Conservation (phyloP, 2,888 invertebrate species). For the Ectemnius continuus region DNA sequence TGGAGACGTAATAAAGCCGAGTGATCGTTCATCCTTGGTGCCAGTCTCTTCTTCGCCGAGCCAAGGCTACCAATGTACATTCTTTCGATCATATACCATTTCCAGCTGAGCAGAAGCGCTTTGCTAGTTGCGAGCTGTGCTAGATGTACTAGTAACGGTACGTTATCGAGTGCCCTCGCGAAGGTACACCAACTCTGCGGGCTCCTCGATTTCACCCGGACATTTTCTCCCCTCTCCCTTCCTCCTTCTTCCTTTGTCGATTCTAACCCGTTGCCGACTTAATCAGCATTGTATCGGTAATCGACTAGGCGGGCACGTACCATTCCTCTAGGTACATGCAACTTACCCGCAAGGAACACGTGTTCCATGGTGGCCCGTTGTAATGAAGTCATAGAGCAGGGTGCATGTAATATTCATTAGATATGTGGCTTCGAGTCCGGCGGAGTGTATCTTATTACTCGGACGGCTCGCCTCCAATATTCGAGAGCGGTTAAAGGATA, state of each 20-base stretch:
- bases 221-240: not conserved
- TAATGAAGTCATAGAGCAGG: too few relatives aligned
- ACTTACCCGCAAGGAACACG: not conserved
- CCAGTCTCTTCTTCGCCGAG: slow-evolving; percentile 15
- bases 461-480: too few relatives aligned
- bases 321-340: too few relatives aligned
- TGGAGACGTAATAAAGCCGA: slow-evolving; percentile 14
- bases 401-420: too few relatives aligned
- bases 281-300: not conserved
- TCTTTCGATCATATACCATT: slow-evolving; percentile 39
- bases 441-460: too few relatives aligned
- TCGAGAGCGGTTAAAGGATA: too few relatives aligned
- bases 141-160: slow-evolving; percentile 29
- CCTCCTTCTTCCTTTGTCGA: too few relatives aligned
- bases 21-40: slow-evolving; percentile 40
- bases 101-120: too few relatives aligned
- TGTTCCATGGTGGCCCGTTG: too few relatives aligned
- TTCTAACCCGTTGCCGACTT: slow-evolving; percentile 15
- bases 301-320: too few relatives aligned
- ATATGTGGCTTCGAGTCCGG: too few relatives aligned
- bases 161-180: slow-evolving; percentile 43
- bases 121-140: too few relatives aligned
- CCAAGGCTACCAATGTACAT: slow-evolving; percentile 25
- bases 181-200: slow-evolving; percentile 10
- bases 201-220: slow-evolving; percentile 41